A percentile compares a stretch with the other conserved stretches of the same genome.
These are phyloP conservation scores for Bombus waltoni DNA, from an alignment of 1,140 invertebrate genomes.

Conservation along the genomic window DNA sequence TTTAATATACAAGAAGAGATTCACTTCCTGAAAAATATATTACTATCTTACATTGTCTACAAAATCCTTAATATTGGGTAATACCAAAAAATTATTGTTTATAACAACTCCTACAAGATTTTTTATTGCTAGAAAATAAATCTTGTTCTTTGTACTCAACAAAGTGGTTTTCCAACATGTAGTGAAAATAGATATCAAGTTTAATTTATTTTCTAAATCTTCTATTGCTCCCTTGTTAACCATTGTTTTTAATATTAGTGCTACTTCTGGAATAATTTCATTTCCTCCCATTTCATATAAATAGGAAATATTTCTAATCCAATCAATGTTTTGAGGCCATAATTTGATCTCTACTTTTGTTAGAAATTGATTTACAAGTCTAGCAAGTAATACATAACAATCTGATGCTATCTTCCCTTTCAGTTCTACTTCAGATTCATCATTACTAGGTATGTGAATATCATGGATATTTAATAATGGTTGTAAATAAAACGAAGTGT, in stretches of 20 bases:
- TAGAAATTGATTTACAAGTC: constrained; percentile 51
- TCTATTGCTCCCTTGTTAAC: constrained; percentile 47
- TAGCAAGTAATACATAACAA: constrained; percentile 57
- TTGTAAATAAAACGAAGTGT: constrained; percentile 3
- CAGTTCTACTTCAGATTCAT: neutral
- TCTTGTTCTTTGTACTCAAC: constrained; percentile 67
- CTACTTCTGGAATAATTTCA: constrained; percentile 59
- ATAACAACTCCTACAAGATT: constrained; percentile 62
- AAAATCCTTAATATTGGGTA: constrained; percentile 25
- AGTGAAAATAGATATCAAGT: constrained; percentile 62
- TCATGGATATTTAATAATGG: constrained; percentile 17
- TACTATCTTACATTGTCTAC: constrained; percentile 58
- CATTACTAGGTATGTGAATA: neutral
- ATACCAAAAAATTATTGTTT: constrained; percentile 59
- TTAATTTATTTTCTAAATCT: constrained; percentile 39
- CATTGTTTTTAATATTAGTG: constrained; percentile 44
- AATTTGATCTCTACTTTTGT: constrained; percentile 9
- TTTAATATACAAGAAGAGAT: constrained; percentile 10
- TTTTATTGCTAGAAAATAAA: constrained; percentile 67
- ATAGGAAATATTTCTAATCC: constrained; percentile 26
- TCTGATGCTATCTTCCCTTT: constrained; percentile 61
- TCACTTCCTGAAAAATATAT: constrained; percentile 6
- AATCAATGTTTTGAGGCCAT: constrained; percentile 30
- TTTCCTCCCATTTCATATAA: constrained; percentile 55
- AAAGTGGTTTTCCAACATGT: constrained; percentile 70